Evolutionary conservation across 30 jellyfish, hydroid and myxozoan species (phyloP).

Genomic region (Euphysa ruthae): DNA sequence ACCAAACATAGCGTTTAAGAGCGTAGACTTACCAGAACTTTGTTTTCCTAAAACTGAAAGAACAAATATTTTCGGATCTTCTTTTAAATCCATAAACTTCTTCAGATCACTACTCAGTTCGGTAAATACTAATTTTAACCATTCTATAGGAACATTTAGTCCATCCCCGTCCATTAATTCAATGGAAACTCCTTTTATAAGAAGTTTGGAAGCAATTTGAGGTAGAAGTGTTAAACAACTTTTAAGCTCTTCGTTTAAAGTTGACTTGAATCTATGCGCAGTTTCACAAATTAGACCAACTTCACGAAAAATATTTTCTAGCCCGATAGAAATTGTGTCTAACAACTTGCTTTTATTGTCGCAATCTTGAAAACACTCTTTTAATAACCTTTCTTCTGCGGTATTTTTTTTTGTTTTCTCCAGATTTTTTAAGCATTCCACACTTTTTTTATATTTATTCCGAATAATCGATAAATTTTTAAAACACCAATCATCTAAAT

Average conservation of each 20-base stretch:
- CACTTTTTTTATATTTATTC: neutral
- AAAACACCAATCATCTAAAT: neutral
- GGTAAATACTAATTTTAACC: slow-evolving; percentile 3
- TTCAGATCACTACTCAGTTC: neutral
- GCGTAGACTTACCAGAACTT: slow-evolving; percentile 21
- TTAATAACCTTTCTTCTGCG: neutral
- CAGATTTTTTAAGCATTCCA: neutral
- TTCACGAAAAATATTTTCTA: neutral
- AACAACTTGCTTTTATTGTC: neutral
- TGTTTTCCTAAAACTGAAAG: slow-evolving; percentile 3
- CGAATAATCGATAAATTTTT: neutral
- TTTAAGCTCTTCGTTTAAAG: neutral
- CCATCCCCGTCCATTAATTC: slow-evolving; percentile 32
- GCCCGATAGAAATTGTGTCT: neutral
- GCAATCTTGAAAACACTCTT: too few species aligned
- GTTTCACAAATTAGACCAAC: neutral
- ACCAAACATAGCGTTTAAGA: slow-evolving; percentile 16
- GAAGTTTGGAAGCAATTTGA: neutral
- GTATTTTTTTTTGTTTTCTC: neutral
- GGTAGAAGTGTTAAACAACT: neutral
- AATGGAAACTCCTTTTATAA: slow-evolving; percentile 16
- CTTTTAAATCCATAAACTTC: neutral
- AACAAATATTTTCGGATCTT: slow-evolving; percentile 6
- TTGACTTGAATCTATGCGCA: neutral
- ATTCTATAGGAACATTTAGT: slow-evolving; percentile 7